These are phyloP conservation scores for Antedon mediterranea DNA, from an alignment of 53 echinoderm and acorn worm species.

Conservation along the genomic window DNA sequence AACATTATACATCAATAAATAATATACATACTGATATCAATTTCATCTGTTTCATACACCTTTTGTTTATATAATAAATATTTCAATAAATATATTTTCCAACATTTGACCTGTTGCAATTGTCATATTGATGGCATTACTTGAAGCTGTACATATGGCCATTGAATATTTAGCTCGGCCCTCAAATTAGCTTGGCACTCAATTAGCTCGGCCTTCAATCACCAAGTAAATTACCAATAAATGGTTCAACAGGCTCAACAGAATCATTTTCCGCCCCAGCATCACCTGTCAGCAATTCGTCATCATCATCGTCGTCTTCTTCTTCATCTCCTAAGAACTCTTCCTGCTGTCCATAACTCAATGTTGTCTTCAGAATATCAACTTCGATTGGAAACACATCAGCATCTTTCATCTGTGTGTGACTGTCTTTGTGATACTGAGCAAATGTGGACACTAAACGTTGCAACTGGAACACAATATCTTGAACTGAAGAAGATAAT, in stretches of 20 bases:
- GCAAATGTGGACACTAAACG: conserved; percentile 86
- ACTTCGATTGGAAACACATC: conserved; percentile 96
- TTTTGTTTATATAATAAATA: no score
- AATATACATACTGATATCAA: no score
- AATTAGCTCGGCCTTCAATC: no score
- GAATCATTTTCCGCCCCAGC: background rate
- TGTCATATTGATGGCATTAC: no score
- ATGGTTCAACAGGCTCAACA: background rate
- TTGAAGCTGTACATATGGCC: no score
- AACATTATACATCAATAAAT: no score
- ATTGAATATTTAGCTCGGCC: no score
- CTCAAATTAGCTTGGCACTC: no score
- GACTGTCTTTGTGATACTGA: conserved; percentile 73
- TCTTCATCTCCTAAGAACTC: background rate
- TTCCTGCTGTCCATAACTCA: conserved; percentile 35
- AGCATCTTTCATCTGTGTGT: conserved; percentile 79
- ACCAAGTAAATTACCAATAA: background rate
- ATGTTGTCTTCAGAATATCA: conserved; percentile 81
- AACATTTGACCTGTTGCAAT: no score
- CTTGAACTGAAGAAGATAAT: conserved; percentile 94
- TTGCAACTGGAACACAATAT: conserved; percentile 90
- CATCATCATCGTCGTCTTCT: conserved; percentile 3
- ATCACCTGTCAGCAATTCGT: background rate
- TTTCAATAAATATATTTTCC: no score
- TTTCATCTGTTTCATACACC: no score